These are phyloP conservation scores for Sakesphorus luctuosus DNA, from an alignment of 2,113 vertebrate genomes.

Conservation along the genomic window DNA sequence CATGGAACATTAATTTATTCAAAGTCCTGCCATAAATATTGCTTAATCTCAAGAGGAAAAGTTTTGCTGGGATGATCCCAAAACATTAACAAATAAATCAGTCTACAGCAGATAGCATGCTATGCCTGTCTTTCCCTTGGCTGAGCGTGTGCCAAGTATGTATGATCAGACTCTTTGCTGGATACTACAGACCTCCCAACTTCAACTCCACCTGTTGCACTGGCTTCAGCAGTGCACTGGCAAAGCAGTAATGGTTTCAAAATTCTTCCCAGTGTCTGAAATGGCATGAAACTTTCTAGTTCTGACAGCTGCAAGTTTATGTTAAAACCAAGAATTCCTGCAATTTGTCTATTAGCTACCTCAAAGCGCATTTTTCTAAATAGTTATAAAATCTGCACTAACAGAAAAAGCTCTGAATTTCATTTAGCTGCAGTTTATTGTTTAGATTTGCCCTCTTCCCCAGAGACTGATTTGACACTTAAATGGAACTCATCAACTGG, in stretches of 20 bases:
- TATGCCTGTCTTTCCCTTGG: neutral
- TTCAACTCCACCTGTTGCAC: neutral
- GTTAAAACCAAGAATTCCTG: neutral
- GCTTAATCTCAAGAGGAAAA: neutral
- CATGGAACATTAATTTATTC: neutral
- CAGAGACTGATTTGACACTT: neutral
- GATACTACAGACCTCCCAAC: neutral
- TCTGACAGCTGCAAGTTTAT: neutral
- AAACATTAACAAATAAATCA: neutral
- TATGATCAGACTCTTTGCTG: neutral
- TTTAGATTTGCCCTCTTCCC: neutral
- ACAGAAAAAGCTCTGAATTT: neutral
- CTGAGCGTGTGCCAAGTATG: neutral
- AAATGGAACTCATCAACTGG: neutral
- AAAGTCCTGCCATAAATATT: neutral
- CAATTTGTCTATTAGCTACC: neutral
- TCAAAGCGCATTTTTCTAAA: neutral
- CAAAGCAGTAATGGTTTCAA: neutral
- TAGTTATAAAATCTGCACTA: neutral
- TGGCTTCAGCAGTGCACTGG: neutral
- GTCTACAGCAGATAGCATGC: neutral
- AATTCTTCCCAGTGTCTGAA: neutral
- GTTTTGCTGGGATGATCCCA: neutral
- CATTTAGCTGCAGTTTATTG: neutral
- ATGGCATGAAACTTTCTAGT: neutral